Base-by-base conservation (phyloP, 2,888 invertebrate genomes). In the Andrena trimmerana region DNA sequence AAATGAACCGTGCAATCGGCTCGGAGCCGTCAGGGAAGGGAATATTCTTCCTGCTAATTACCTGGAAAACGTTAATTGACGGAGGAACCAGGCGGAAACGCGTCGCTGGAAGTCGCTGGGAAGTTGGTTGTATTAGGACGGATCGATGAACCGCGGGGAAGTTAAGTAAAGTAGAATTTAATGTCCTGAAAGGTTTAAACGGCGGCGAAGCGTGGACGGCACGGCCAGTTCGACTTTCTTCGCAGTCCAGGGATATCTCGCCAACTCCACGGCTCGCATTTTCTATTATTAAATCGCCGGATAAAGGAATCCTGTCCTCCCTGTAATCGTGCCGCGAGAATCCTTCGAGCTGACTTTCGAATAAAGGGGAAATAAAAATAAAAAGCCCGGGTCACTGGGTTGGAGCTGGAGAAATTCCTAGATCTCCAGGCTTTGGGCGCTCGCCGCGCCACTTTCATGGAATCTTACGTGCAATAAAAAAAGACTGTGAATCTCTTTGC, bases 131-230 rank as follows among this genome's bases (percentile, higher is more conserved):
- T 66, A 67, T 71, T 62, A 71, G 66, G 66, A 57, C 66, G 67
- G 71, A 62, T 66, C 66, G 78, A 31, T 66, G 80, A 67, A 72
- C 67, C 66, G 78, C 67, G 72, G 36, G 67, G 59, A 63, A 71
- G 80, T 78, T 72, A 60, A 81, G 67, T 54, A 78, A 81, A 81
- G 80, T 78, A 72, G 78, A 81, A 67, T 72, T 81, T 81, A 81
- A 81, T 81, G 80, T 72, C 72, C 79, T 57, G 81, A 81, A 78
- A 81, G 72, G 78, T 72, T 78, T 63, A 68, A 78, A 68, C 79
- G 71, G 27, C 60, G 79, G 50, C 36, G 70, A 66, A 60, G 29
- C 29, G 52, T 31, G 66, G 33, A 50, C 63, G 33, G 24, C 24
- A 16, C 8, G 31, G 36, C 8, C 48, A n/a, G 52, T 48, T 62